Evolutionary conservation across 2,113 vertebrate genomes (phyloP).

Genomic region (cattle (Bos taurus)): DNA sequence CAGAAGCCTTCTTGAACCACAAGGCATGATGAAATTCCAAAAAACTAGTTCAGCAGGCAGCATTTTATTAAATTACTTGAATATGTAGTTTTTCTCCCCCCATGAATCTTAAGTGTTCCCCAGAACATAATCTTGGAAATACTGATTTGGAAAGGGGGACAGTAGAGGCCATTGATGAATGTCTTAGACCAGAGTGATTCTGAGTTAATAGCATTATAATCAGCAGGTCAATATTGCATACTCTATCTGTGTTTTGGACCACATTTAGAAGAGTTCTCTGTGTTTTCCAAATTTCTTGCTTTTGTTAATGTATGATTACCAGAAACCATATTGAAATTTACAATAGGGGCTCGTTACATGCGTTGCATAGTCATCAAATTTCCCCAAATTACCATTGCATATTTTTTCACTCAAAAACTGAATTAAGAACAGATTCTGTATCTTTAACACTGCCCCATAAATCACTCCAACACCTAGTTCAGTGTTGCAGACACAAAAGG

Average conservation of each 20-base stretch:
- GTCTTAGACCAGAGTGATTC: not conserved
- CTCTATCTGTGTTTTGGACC: not conserved
- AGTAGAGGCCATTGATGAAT: not conserved
- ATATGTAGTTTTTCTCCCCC: not conserved
- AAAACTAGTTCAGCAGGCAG: not conserved
- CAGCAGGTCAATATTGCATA: not conserved
- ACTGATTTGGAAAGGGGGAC: not conserved
- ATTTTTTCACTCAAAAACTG: slow-evolving; percentile 22
- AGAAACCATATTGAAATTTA: not conserved
- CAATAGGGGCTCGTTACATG: not conserved
- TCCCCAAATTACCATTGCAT: not conserved
- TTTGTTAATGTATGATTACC: not conserved
- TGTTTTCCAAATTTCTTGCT: not conserved
- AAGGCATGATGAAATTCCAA: not conserved
- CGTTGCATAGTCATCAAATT: not conserved
- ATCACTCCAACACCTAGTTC: slow-evolving; percentile 18
- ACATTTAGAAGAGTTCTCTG: not conserved
- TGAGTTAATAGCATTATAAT: not conserved
- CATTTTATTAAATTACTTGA: not conserved
- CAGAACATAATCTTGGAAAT: slow-evolving; percentile 13
- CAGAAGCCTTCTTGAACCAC: not conserved
- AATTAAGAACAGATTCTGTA: slow-evolving; percentile 27
- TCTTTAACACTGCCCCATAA: not conserved
- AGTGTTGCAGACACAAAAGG: not conserved
- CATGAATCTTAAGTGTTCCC: not conserved